Base-by-base conservation (phyloP, 1,140 invertebrate species). In the Drosophila tsacasi region DNA sequence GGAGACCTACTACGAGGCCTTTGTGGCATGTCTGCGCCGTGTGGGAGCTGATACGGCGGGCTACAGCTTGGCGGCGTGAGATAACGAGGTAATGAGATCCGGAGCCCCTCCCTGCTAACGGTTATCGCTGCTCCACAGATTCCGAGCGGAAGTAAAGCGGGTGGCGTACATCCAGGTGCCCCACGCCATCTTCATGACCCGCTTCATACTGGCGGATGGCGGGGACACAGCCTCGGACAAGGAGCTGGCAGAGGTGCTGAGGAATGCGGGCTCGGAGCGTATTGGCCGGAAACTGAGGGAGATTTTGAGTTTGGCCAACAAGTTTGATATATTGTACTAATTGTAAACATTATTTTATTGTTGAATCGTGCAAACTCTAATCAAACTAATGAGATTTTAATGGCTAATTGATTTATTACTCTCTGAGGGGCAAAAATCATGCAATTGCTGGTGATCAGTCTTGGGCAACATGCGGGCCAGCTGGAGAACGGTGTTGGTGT, bases 1-100 rank as follows among this genome's bases (percentile, higher is more conserved):
- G n/a, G 83, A 94, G 73, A 42, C 93, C 0, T 95, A 95, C 83
- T 94, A 95, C 65, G 79, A 94, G 0, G 91, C 73, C 1, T 94
- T 95, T 25, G 72, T 94, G 5, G 46, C 75, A 15, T 91, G 64
- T 40, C 93, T 90, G 39, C 73, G 47, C 37, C 67, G 84, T 25
- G 92, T 93, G 2, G 69, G 73, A 19, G 74, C 68, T 17, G 21
- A 68, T 30, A 79, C 69, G 2, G 10, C 30, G 21, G 35, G 17
- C 10, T 89, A 86, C 49, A 76, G 46, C 15, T 87, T 68, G 40
- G 23, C 79, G n/a, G 62, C 35, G 91, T 92, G 71, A 78, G 71
- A 62, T 32, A 15, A 49, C 12, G n/a, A 3, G 27, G 3, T 23
- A 62, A 23, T 35, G 12, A 42, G 58, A 46, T 21, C 10, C 1